A percentile compares a stretch with the other conserved stretches of the same genome.
Conservation (phyloP, 1,140 invertebrate species). For the Drosophila albomicans region DNA sequence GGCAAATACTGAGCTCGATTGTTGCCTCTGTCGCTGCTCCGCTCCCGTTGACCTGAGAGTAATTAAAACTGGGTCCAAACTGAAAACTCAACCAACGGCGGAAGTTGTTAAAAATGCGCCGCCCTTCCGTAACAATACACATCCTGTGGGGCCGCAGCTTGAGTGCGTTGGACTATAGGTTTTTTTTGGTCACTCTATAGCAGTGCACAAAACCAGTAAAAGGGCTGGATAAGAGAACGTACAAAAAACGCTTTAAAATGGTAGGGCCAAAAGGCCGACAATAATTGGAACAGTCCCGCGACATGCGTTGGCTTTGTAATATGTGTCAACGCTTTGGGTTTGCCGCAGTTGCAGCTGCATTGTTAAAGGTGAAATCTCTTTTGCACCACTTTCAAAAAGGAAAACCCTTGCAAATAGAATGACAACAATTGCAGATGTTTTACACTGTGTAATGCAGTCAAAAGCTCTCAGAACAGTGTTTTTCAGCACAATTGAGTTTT, state of each 20-base stretch:
- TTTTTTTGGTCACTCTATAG: conserved; percentile 12
- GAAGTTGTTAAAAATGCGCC: conserved; percentile 58
- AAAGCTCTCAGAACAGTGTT: background rate
- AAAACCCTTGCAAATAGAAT: background rate
- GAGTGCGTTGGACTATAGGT: background rate
- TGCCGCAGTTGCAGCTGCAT: conserved; percentile 14
- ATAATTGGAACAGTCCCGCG: conserved; percentile 66
- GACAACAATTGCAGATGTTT: background rate
- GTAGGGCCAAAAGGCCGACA: conserved; percentile 51
- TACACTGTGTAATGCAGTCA: background rate
- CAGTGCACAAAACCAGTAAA: conserved; percentile 10
- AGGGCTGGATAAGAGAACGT: conserved; percentile 4
- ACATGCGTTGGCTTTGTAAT: conserved; percentile 34
- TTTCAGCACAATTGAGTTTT: background rate
- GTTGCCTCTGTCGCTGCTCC: background rate
- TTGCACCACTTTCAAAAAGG: background rate
- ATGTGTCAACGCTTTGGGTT: conserved; percentile 25
- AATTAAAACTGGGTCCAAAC: conserved; percentile 61
- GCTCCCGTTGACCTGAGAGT: conserved; percentile 24
- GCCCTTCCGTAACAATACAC: conserved; percentile 66
- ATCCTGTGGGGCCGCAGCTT: conserved; percentile 26
- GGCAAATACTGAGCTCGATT: conserved; percentile 11
- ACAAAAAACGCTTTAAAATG: conserved; percentile 30
- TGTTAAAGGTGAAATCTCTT: conserved; percentile 7
- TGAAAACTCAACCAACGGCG: conserved; percentile 39